phyloP scores from a whole-genome alignment of 2,797 vertebrate genomes.

The Pygocentrus nattereri region DNA sequence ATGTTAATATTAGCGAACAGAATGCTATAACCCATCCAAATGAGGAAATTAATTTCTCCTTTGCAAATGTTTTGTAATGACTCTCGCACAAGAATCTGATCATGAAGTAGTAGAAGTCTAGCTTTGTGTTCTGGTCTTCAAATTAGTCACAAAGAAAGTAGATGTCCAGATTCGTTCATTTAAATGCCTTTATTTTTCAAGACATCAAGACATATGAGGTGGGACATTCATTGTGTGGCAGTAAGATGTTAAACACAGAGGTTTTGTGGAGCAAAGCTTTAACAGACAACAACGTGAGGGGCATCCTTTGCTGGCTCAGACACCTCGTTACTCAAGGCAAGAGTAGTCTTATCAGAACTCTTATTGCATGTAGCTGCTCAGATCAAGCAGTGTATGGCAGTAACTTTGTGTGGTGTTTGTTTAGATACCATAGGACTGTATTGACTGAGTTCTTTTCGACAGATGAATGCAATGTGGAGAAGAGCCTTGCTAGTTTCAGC shows the following conservation, averaged over 20 bases:
- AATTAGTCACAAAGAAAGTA: neutral
- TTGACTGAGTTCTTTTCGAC: neutral
- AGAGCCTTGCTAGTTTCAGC: slow-evolving; percentile 58
- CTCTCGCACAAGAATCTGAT: neutral
- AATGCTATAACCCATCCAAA: neutral
- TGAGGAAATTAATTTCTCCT: neutral
- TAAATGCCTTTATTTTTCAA: neutral
- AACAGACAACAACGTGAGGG: slow-evolving; percentile 65
- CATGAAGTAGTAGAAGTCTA: neutral
- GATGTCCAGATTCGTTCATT: neutral
- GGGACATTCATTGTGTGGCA: neutral
- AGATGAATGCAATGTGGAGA: slow-evolving; percentile 53
- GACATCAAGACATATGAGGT: neutral
- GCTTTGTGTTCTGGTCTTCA: neutral
- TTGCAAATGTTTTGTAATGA: neutral
- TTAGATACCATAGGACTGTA: neutral
- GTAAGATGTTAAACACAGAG: slow-evolving; percentile 59
- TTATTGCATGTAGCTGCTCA: neutral
- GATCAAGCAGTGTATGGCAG: neutral
- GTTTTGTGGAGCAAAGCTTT: slow-evolving; percentile 67
- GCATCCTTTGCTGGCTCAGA: slow-evolving; percentile 61
- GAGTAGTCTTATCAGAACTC: neutral
- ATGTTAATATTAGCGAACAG: neutral
- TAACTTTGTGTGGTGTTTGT: neutral
- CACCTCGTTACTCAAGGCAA: slow-evolving; percentile 57